Evolutionary conservation across 1,140 invertebrate species (phyloP), one percentile per base, ranked within the genome.

Genomic region (Drosophila dunni): DNA sequence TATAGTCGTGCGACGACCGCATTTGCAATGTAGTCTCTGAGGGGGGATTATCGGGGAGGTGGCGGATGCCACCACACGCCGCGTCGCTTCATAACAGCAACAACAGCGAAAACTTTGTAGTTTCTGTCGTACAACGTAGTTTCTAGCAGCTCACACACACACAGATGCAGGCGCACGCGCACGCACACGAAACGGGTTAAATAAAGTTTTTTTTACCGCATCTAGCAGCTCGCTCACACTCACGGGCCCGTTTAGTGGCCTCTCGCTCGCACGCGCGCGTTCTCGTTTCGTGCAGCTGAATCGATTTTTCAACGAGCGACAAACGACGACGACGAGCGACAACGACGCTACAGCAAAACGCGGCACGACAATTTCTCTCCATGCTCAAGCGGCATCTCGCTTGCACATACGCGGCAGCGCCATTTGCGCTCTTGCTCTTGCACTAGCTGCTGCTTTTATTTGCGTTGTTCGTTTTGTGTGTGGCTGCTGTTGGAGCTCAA

Each of bases 321-420:
- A 70, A 70, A 64, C 58, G 56, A 62, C 65, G 54, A 63, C 61
- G 38, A 24, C 64, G 36, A 63, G 33, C 53, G 45, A 63, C 67
- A 36, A 62, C 65, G 50, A 66, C 61, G 58, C 64, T 65, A 56
- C 63, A 57, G 45, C 62, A 58, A 57, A 67, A 63, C 78, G 78
- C 82, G 83, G 78, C 78, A 78, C 82, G 82, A 85, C 75, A 89
- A 89, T 88, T 88, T 89, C 84, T 78, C 80, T 88, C 56, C 63
- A 71, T 65, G 48, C 29, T 46, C 15, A 58, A 61, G 45, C 66
- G 74, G 44, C 67, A 66, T 81, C 78, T 64, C 71, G 40, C 71
- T 84, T 53, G 7, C 36, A 58, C 68, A 15, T 29, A 15, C 17
- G 33, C 44, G 56, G 7, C 15, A 42, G 38, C n/a, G 13, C 38